Conservation (phyloP, 1,140 invertebrate genomes). For the Camponotus floridanus region DNA sequence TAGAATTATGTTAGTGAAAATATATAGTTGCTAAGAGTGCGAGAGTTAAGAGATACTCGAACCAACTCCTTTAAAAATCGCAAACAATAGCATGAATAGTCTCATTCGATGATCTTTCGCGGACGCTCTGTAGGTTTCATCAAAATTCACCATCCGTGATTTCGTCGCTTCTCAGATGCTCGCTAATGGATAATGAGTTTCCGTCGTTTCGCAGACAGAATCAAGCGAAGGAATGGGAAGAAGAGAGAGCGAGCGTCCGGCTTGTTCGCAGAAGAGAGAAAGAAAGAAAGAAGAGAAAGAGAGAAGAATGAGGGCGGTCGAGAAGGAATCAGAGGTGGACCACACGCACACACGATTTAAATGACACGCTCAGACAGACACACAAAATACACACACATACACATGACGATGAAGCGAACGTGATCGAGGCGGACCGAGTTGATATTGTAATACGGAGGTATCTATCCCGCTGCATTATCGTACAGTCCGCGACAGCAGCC, state of each 20-base stretch:
- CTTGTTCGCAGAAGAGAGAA: conserved; percentile 10
- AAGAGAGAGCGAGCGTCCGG: conserved; percentile 45
- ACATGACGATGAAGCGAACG: conserved; percentile 81
- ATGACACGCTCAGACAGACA: conserved; percentile 77
- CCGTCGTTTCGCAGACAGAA: conserved; percentile 70
- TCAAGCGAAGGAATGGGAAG: conserved; percentile 30
- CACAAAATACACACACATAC: conserved; percentile 78
- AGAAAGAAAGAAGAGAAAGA: conserved; percentile 66
- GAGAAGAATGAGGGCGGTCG: conserved; percentile 73
- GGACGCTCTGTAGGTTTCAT: neutral
- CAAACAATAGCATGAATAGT: neutral
- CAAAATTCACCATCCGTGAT: neutral
- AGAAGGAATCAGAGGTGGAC: conserved; percentile 77
- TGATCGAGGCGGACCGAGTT: conserved; percentile 84
- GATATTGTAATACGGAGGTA: conserved; percentile 85
- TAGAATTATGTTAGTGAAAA: no score
- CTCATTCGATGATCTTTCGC: neutral
- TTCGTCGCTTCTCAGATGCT: conserved; percentile 36
- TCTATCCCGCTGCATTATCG: conserved; percentile 82
- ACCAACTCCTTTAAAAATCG: neutral
- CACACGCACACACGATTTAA: conserved; percentile 81
- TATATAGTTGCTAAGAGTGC: no score
- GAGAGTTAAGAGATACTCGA: no score
- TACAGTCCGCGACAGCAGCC: conserved; percentile 81
- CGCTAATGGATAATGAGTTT: conserved; percentile 81